Percentiles rank a stretch among this genome's conserved stretches.
phyloP scores from a whole-genome alignment of 2,888 invertebrate species.

The Laspeyria flexula region DNA sequence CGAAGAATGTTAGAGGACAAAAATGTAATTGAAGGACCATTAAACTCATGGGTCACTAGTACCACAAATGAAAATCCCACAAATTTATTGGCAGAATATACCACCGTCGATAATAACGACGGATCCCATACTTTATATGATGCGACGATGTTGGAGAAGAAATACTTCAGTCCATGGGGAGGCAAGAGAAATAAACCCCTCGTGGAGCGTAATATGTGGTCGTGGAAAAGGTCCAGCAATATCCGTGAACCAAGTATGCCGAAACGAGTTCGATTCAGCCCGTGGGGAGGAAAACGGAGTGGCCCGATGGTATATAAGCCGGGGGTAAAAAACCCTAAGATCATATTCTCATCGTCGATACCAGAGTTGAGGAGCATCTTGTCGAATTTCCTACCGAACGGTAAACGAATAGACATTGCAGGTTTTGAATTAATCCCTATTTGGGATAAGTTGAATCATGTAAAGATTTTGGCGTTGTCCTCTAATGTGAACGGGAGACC shows the following conservation, averaged over 20 bases:
- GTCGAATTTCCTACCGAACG: conserved; percentile 64
- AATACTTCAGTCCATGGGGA: conserved; percentile 80
- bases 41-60: not conserved
- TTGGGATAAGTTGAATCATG: conserved; percentile 68
- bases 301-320: conserved; percentile 75
- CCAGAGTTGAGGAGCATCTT: conserved; percentile 72
- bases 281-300: conserved; percentile 80
- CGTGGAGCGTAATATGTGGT: conserved; percentile 66
- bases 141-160: conserved; percentile 57
- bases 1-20: conserved; percentile 50
- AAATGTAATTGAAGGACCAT: conserved; percentile 26
- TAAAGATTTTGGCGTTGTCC: conserved; percentile 67
- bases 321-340: conserved; percentile 63
- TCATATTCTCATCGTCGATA: conserved; percentile 69
- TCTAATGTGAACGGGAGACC: conserved; percentile 58
- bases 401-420: conserved; percentile 56
- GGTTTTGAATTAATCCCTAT: conserved; percentile 67
- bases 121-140: conserved; percentile 29
- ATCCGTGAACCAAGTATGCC: conserved; percentile 79
- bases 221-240: conserved; percentile 69
- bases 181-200: conserved; percentile 63
- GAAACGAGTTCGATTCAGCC: conserved; percentile 78
- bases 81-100: no score
- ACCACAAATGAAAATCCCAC: conserved; percentile 24
- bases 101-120: conserved; percentile 52